phyloP scores from a whole-genome alignment of 2,797 vertebrate genomes.

The Paedocypris micromegethes region DNA sequence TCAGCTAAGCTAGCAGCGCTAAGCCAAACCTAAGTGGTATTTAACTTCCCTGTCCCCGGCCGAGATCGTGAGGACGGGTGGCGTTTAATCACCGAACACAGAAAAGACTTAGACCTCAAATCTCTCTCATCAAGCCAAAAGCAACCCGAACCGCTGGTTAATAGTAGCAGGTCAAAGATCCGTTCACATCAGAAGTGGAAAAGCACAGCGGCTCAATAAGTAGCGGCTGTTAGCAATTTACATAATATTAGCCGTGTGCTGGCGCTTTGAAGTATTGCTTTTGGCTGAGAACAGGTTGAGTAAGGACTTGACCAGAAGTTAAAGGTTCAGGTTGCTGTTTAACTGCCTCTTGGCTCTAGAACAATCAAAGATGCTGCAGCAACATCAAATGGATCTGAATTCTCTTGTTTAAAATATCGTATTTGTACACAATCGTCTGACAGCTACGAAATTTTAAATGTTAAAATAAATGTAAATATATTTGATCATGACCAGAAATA shows the following conservation, averaged over 20 bases:
- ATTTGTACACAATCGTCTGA: too few species aligned
- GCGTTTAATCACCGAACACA: constrained; percentile 40
- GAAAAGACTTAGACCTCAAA: constrained; percentile 12
- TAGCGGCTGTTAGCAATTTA: constrained; percentile 35
- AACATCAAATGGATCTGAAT: not conserved
- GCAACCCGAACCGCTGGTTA: constrained; percentile 23
- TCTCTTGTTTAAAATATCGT: too few species aligned
- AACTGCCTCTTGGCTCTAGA: not conserved
- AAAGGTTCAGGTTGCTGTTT: not conserved
- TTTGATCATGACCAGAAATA: too few species aligned
- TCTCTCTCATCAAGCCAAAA: constrained; percentile 32
- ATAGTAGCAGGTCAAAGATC: constrained; percentile 43
- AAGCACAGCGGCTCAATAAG: constrained; percentile 26
- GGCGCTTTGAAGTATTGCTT: constrained; percentile 31
- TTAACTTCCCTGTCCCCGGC: not conserved
- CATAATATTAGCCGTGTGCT: constrained; percentile 30
- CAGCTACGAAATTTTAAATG: too few species aligned
- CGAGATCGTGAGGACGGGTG: constrained; percentile 45
- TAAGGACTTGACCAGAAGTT: constrained; percentile 17
- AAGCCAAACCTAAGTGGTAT: too few species aligned
- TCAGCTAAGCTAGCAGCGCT: too few species aligned
- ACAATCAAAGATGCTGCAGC: not conserved
- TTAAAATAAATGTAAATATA: too few species aligned
- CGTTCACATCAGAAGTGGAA: constrained; percentile 36
- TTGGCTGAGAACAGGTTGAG: constrained; percentile 7